These are phyloP conservation scores for Catalaphyllia jardinei DNA, from an alignment of 64 coral and sea anemone genomes.

Conservation along the genomic window DNA sequence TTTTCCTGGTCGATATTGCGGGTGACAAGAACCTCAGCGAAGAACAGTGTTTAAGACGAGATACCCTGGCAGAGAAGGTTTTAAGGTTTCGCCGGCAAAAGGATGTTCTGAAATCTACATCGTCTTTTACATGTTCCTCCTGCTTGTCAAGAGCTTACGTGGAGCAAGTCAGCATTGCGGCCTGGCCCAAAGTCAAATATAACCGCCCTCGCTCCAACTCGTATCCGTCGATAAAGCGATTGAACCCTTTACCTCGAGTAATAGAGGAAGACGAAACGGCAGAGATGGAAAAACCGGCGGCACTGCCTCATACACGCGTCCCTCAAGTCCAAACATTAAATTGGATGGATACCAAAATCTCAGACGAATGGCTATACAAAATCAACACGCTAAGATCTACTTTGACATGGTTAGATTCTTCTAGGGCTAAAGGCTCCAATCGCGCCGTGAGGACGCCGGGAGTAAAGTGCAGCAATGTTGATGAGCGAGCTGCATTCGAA, in stretches of 20 bases:
- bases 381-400: constrained; percentile 19
- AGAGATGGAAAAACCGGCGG: neutral
- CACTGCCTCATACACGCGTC: neutral
- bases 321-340: constrained; percentile 3
- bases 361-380: constrained; percentile 23
- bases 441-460: neutral
- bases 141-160: constrained; percentile 20
- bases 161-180: constrained; percentile 7
- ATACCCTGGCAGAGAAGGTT: neutral
- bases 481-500: neutral
- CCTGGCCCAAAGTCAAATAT: constrained; percentile 16
- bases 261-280: constrained; percentile 18
- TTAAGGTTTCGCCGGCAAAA: neutral
- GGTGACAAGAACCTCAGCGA: neutral
- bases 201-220: constrained; percentile 12
- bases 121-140: neutral
- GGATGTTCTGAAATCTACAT: neutral
- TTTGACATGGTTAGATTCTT: neutral
- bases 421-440: neutral
- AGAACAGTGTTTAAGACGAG: neutral
- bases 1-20: neutral
- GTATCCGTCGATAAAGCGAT: constrained; percentile 5
- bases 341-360: constrained; percentile 3
- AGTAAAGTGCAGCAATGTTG: neutral
- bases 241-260: neutral